Base-by-base conservation (phyloP, 2,888 invertebrate genomes). In the Eristalis intricaria region DNA sequence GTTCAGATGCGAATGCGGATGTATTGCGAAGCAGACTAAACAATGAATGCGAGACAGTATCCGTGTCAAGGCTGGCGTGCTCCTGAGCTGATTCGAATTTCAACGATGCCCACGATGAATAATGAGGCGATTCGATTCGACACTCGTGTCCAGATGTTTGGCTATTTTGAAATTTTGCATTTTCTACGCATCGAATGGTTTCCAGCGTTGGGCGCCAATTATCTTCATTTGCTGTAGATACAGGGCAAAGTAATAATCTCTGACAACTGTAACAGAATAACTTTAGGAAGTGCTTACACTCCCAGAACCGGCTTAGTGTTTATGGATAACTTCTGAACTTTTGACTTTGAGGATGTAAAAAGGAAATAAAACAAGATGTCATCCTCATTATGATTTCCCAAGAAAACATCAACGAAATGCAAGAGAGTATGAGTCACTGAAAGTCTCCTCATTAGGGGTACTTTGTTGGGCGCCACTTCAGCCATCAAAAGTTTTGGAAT, bases 1-100 rank as follows among this genome's bases (percentile, higher is more conserved):
- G 19, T 8, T 50, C 19, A 1, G 19, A 50, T 50, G 50, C 50
- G 50, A 19, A 76, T 66, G 50, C 64, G 32, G 32, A 32, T 10
- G 19, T 64, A 65, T 58, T 58, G 38, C 40, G 58, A 58, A 66
- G 58, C 50, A 66, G 75, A 76, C 23, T 38, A 50, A 50, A 50
- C 50, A 50, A 50, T 50, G 50, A 75, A 61, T 65, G 29, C 26
- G 35, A 50, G 40, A 35, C 40, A n/a, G 22, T 40, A 71, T 23
- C 32, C 71, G 56, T 64, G 68, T 73, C 81, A 81, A 81, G 81
- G 81, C 58, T 85, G 76, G 22, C 38, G n/a, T 50, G 50, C 50
- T 50, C 50, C 50, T 50, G 19, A 43, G 63, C 74, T 70, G 66
- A 71, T 75, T 38, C 35, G 32, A 60, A 38, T 78, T 70, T 19